These are phyloP conservation scores for Cacoxenus indagator DNA, from an alignment of 2,888 invertebrate genomes.

Conservation along the genomic window DNA sequence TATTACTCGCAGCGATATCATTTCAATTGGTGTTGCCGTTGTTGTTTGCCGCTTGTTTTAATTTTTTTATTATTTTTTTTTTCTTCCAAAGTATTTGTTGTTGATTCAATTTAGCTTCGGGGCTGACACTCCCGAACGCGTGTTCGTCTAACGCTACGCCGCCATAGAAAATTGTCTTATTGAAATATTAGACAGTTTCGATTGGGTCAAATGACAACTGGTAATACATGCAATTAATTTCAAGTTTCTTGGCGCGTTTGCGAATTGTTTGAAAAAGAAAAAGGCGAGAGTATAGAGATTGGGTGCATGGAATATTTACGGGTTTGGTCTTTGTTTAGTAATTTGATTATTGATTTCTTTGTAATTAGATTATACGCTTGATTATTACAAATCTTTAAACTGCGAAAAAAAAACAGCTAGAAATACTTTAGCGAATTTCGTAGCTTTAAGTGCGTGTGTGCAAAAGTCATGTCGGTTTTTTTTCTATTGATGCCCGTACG, in stretches of 20 bases:
- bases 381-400: neutral
- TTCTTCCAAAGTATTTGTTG: no score
- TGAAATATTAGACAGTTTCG: slow-evolving; percentile 49
- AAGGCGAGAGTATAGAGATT: neutral
- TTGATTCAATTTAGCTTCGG: slow-evolving; percentile 53
- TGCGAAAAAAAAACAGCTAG: neutral
- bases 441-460: no score
- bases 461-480: no score
- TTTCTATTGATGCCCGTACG: no score
- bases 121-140: slow-evolving; percentile 20
- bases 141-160: slow-evolving; percentile 1
- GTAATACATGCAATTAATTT: slow-evolving; percentile 59
- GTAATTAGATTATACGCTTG: neutral
- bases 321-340: neutral
- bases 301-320: neutral
- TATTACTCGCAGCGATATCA: neutral
- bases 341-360: neutral
- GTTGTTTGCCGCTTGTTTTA: slow-evolving; percentile 29
- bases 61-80: no score
- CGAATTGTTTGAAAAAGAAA: neutral
- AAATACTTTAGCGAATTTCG: neutral
- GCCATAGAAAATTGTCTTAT: slow-evolving; percentile 27
- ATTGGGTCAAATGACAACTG: slow-evolving; percentile 59
- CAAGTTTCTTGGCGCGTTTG: neutral
- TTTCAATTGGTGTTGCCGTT: slow-evolving; percentile 7